Evolutionary conservation across 2,797 vertebrate genomes (phyloP), one percentile per base, ranked within the genome.

Genomic region (Aplochiton taeniatus): DNA sequence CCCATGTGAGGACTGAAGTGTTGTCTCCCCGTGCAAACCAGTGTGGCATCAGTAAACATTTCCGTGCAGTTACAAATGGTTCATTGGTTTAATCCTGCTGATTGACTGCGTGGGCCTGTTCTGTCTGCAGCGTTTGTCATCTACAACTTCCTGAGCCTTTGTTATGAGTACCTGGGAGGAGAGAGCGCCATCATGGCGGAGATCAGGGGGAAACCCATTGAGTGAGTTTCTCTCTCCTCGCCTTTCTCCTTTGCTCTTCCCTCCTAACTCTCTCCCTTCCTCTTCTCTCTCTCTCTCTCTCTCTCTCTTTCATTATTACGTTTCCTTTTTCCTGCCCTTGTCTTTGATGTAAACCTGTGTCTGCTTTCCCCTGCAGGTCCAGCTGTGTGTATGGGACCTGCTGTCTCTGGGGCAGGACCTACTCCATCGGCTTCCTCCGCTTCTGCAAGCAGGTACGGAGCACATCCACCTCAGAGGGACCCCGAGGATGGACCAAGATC

Each of bases 91-190:
- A 31, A 31, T 3, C 6, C 31, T 31, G 31, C 6, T 31, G 31
- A 3, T 31, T 31, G 31, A 31, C 6, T 31, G 31, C 6, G 31
- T 31, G 31, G 31, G 31, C 31, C 2, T 6, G 2, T 31, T 66
- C 82, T 88, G 31, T 31, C 82, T 73, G 6, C 92, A 99, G 98
- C 97, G 42, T 96, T 99, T 87, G 97, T 99, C 84, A 99, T 99
- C 92, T 99, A 98, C 87, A 99, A 98, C 82, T 99, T 98, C 83
- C 92, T 99, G 85, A 99, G 96, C 84, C 92, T 98, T 70, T 99
- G 97, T 85, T 99, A 98, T 20, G 98, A 99, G 74, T 99, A 98
- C 83, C 93, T 99, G 17, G 98, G 97, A 72, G 96, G 96, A 61
- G 96, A 99, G 83, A 98, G 98, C 44, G 93, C 95, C 83, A 96